Conservation (phyloP, 37 sponge, comb jelly and placozoan species). For the Tethya wilhelma region DNA sequence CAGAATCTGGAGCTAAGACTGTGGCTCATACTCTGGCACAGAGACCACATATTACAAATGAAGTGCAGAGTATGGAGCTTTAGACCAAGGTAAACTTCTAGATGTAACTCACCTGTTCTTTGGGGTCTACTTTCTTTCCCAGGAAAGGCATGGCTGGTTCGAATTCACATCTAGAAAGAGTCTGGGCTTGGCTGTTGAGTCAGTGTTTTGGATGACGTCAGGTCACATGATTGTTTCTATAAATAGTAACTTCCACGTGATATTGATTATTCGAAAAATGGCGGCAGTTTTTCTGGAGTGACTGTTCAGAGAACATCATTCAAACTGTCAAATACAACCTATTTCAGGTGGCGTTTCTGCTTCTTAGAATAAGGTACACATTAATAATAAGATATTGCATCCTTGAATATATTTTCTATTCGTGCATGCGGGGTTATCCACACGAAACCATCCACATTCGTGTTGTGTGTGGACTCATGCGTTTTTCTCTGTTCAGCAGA, state of each 20-base stretch:
- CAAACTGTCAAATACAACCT: no score
- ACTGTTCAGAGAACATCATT: no score
- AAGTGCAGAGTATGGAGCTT: neutral
- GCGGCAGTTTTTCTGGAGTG: constrained; percentile 10
- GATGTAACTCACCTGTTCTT: constrained; percentile 72
- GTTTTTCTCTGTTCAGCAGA: no score
- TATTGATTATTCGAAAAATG: constrained; percentile 1
- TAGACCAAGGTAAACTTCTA: neutral
- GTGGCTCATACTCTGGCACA: no score
- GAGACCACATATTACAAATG: neutral
- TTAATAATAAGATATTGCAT: no score
- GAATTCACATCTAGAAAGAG: neutral
- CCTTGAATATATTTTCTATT: no score
- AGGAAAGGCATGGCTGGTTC: constrained; percentile 35
- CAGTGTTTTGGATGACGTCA: neutral
- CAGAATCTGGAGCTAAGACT: neutral
- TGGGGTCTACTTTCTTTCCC: constrained; percentile 84
- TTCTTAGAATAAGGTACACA: no score
- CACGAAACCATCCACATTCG: no score
- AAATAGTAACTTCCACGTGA: neutral
- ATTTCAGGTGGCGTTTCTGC: no score
- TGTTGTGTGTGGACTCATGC: no score
- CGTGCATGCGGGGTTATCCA: no score
- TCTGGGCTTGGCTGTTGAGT: neutral
- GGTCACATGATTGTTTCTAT: constrained; percentile 22